Base-by-base conservation (phyloP, 2,888 invertebrate genomes). In the Cheilosia variabilis region DNA sequence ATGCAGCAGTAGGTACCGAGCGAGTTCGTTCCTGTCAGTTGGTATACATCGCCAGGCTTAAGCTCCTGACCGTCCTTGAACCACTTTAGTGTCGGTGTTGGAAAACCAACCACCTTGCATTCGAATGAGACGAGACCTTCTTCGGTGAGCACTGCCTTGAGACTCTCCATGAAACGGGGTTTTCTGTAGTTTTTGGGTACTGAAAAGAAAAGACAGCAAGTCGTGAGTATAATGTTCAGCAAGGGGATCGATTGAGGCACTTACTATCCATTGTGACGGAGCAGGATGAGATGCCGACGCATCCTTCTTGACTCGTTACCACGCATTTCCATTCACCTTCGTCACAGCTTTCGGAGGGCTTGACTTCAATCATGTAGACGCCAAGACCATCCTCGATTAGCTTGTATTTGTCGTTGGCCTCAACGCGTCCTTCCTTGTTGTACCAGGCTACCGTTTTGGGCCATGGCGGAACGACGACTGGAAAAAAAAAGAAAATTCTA, bases 271-370 rank as follows among this genome's bases (percentile, higher is more conserved):
- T 96, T 87, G 94, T 93, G 71, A 97, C 95, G 83, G 93, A 93
- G 90, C 96, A 95, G 4, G 95, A 94, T 31, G 96, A 94, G 83
- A 97, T 96, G 80, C 96, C 96, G 87, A 96, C 95, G 87, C 95
- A 94, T 66, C 96, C 96, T 53, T 95, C 95, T 15, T 94, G 92
- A 90, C 96, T 97, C 17, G 96, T 96, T 7, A 96, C 97, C 13
- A 97, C 96, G 90, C 97, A 97, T 91, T 97, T 97, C 97, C 97
- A 97, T 91, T 97, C 96, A 17, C 97, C 98, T 88, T 96, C 96
- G 90, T 98, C 97, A 52, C 94, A 94, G 87, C 96, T 96, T 92
- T 96, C 96, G 0, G 96, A 94, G 0, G 95, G 94, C 87, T 94
- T 94, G 6, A 96, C 94, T 91, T 96, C 96, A 69, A 97, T 92